phyloP scores from a whole-genome alignment of 2,888 invertebrate species.

The Eupithecia subfuscata region DNA sequence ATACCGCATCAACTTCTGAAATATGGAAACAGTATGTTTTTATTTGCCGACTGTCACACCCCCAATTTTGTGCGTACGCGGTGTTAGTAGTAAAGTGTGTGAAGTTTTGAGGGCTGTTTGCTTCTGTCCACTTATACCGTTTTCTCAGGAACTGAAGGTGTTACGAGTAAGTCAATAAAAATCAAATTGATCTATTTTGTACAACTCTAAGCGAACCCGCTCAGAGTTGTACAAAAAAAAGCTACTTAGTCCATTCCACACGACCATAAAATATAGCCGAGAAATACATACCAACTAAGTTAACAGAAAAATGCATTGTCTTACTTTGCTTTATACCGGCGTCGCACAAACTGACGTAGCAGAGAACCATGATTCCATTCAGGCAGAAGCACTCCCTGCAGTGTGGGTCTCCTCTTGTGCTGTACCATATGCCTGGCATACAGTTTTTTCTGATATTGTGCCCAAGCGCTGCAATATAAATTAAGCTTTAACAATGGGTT shows the following conservation, averaged over 20 bases:
- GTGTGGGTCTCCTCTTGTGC: background rate
- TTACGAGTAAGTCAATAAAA: too few relatives aligned
- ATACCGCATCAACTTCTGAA: background rate
- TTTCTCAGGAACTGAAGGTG: too few relatives aligned
- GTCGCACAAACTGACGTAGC: constrained; percentile 19
- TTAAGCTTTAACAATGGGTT: background rate
- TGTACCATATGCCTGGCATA: constrained; percentile 20
- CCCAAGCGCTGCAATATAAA: background rate
- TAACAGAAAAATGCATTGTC: background rate
- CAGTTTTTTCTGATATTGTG: background rate
- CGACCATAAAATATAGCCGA: too few relatives aligned
- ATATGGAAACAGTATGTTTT: background rate
- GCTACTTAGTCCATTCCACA: too few relatives aligned
- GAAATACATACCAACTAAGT: too few relatives aligned
- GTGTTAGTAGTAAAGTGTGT: too few relatives aligned
- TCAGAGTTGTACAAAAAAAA: too few relatives aligned
- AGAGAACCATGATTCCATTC: constrained; percentile 17
- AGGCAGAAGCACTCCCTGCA: constrained; percentile 29
- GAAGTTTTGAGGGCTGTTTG: too few relatives aligned
- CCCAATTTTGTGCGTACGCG: too few relatives aligned
- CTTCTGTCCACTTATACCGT: too few relatives aligned
- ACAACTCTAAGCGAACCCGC: too few relatives aligned
- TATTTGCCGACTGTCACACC: background rate
- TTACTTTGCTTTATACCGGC: background rate
- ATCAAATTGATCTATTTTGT: too few relatives aligned